These are phyloP conservation scores for Zaprionus lineosus DNA, from an alignment of 2,888 invertebrate genomes.

Conservation along the genomic window DNA sequence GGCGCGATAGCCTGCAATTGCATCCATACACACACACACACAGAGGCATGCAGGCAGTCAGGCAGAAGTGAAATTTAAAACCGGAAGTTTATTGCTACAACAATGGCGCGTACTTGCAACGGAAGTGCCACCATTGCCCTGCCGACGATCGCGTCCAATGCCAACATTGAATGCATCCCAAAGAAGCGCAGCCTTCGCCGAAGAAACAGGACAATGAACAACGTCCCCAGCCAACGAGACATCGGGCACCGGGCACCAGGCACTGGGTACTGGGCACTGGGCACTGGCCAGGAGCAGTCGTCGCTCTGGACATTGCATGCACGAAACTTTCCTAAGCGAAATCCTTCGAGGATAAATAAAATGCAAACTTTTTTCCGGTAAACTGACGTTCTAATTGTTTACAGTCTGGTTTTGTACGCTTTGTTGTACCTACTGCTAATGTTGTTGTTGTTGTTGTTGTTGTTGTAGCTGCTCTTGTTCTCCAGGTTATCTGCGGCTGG, in stretches of 20 bases:
- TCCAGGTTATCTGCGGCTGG: constrained; percentile 25
- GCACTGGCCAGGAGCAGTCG: constrained; percentile 7
- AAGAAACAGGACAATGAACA: constrained; percentile 31
- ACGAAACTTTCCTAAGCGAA: constrained; percentile 59
- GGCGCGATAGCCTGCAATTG: constrained; percentile 26
- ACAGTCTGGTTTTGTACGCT: constrained; percentile 46
- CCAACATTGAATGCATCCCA: constrained; percentile 34
- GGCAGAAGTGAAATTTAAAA: constrained; percentile 66
- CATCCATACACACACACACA: constrained; percentile 6
- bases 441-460: constrained; percentile 5
- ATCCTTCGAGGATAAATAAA: constrained; percentile 72
- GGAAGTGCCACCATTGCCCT: constrained; percentile 43
- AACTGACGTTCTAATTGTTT: constrained; percentile 75
- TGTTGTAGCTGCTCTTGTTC: constrained; percentile 15
- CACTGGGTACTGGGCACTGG: too few relatives aligned
- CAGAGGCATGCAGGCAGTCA: constrained; percentile 5
- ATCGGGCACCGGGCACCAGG: too few relatives aligned
- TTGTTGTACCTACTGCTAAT: constrained; percentile 18
- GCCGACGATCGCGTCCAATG: constrained; percentile 21
- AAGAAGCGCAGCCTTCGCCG: constrained; percentile 34
- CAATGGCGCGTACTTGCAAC: constrained; percentile 59
- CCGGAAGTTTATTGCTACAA: constrained; percentile 73
- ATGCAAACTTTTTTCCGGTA: constrained; percentile 77
- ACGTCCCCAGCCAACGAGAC: too few relatives aligned
- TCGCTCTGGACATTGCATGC: constrained; percentile 36